A percentile compares a stretch with the other conserved stretches of the same genome.
phyloP scores from a whole-genome alignment of 2,113 vertebrate genomes.

The Ariopsis seemanni region DNA sequence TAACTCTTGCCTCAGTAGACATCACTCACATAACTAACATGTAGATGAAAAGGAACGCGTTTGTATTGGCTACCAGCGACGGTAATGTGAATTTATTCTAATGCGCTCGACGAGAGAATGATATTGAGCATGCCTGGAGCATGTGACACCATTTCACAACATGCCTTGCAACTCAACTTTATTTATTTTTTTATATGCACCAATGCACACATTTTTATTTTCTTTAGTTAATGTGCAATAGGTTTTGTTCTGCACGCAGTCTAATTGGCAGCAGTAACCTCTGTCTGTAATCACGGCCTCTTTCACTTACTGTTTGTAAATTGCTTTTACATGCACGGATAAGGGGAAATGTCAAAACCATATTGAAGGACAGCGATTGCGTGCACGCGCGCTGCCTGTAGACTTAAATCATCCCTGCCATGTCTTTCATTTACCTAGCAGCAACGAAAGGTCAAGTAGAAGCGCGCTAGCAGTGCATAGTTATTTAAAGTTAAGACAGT shows the following conservation, averaged over 20 bases:
- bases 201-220: slow-evolving; percentile 3
- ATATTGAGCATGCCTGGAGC: not conserved
- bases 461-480: slow-evolving; percentile 45
- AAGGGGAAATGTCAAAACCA: slow-evolving; percentile 62
- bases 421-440: slow-evolving; percentile 65
- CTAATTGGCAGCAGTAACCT: slow-evolving; percentile 61
- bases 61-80: slow-evolving; percentile 24
- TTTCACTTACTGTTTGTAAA: slow-evolving; percentile 66
- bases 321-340: slow-evolving; percentile 54
- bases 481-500: slow-evolving; percentile 59
- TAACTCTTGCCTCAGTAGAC: not conserved
- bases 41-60: slow-evolving; percentile 15
- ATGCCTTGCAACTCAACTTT: not conserved
- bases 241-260: slow-evolving; percentile 54
- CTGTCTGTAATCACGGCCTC: slow-evolving; percentile 61
- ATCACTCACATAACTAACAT: not conserved
- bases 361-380: slow-evolving; percentile 35
- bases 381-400: slow-evolving; percentile 31
- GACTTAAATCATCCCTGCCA: slow-evolving; percentile 61
- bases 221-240: slow-evolving; percentile 31
- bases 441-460: slow-evolving; percentile 70
- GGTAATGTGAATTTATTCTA: slow-evolving; percentile 20
- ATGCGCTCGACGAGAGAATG: not conserved
- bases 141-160: not conserved
- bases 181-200: not conserved